Percentiles rank a stretch among this genome's conserved stretches.
phyloP scores from a whole-genome alignment of 2,888 invertebrate species.

The Stenolophus ochropezus region DNA sequence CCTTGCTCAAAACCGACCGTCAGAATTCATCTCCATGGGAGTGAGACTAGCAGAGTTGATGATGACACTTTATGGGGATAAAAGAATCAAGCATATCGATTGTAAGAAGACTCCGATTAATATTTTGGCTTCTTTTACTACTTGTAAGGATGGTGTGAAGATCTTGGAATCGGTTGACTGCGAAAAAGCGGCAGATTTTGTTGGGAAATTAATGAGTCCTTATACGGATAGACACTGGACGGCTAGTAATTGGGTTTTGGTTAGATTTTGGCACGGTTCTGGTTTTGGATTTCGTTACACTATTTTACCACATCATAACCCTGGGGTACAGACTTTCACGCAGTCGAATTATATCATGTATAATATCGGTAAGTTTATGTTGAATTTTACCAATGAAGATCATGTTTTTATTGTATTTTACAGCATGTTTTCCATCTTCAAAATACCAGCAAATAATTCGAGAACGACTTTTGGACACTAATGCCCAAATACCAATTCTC shows the following conservation, averaged over 20 bases:
- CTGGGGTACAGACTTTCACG: not conserved
- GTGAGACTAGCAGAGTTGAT: conserved; percentile 30
- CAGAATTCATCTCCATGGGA: not conserved
- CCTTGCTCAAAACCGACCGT: not conserved
- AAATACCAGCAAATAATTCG: conserved; percentile 71
- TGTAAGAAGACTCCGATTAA: conserved; percentile 83
- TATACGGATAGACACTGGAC: conserved; percentile 90
- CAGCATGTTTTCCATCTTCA: not conserved
- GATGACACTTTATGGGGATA: conserved; percentile 32
- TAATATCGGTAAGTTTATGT: conserved; percentile 40
- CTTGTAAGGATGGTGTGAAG: conserved; percentile 82
- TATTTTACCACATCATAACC: conserved; percentile 65
- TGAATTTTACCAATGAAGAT: too few species aligned
- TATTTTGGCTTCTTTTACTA: conserved; percentile 85
- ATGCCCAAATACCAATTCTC: conserved; percentile 73
- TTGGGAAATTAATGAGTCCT: conserved; percentile 82
- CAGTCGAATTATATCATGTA: conserved; percentile 41
- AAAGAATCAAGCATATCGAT: conserved; percentile 50
- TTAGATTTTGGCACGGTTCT: conserved; percentile 89
- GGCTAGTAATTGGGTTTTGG: conserved; percentile 89
- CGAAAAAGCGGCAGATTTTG: conserved; percentile 75
- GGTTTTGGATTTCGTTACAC: conserved; percentile 86
- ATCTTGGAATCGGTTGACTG: conserved; percentile 82
- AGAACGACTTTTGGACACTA: conserved; percentile 74
- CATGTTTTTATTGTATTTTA: not conserved